These are phyloP conservation scores for Channa argus DNA, from an alignment of 2,113 vertebrate genomes.

Conservation along the genomic window DNA sequence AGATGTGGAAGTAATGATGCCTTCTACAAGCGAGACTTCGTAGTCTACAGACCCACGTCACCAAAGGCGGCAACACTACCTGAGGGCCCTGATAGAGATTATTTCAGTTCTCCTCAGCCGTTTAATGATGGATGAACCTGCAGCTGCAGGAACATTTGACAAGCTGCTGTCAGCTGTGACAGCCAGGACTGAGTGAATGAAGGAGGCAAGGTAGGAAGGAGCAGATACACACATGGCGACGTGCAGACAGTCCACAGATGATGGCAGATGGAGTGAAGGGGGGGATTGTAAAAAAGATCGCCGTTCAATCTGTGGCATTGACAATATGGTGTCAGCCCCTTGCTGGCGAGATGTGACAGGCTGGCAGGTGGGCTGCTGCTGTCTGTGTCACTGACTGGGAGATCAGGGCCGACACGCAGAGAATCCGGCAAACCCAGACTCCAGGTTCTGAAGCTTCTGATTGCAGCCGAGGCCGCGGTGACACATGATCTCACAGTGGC, in stretches of 20 bases:
- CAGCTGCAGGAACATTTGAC: conserved; percentile 77
- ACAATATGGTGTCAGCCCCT: conserved; percentile 76
- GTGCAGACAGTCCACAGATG: conserved; percentile 69
- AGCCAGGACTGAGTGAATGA: conserved; percentile 72
- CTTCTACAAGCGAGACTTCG: conserved; percentile 65
- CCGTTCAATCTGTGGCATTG: conserved; percentile 75
- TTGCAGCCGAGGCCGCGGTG: conserved; percentile 57
- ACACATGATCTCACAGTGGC: conserved; percentile 62
- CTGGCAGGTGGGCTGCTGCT: conserved; percentile 78
- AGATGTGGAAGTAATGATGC: conserved; percentile 76
- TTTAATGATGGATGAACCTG: conserved; percentile 81
- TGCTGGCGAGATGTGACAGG: conserved; percentile 71
- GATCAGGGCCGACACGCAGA: conserved; percentile 74
- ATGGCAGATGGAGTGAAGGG: conserved; percentile 74
- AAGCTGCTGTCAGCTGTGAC: conserved; percentile 76
- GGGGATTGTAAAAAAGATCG: conserved; percentile 65
- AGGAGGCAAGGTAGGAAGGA: conserved; percentile 60
- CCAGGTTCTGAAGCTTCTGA: conserved; percentile 57
- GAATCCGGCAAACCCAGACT: conserved; percentile 56
- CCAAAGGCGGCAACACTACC: conserved; percentile 61
- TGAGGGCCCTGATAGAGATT: conserved; percentile 74
- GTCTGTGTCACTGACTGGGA: conserved; percentile 72
- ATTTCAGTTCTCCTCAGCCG: conserved; percentile 77
- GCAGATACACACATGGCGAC: conserved; percentile 44
- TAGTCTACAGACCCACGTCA: conserved; percentile 55